These are phyloP conservation scores for Drosophila lutescens DNA, from an alignment of 2,888 invertebrate species.

Conservation along the genomic window DNA sequence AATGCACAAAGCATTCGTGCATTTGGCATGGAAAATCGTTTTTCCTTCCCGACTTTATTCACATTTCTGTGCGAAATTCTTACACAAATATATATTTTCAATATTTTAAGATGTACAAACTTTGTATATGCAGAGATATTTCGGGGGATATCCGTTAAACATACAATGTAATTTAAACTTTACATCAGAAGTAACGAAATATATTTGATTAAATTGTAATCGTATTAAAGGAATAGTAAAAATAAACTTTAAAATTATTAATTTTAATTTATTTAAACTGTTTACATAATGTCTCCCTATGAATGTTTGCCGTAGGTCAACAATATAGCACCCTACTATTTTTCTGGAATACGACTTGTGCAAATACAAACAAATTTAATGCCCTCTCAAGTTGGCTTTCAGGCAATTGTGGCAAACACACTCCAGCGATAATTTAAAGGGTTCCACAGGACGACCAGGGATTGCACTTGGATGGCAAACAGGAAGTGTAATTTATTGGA, in stretches of 20 bases:
- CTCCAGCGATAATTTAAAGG: neutral
- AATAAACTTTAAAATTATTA: no score
- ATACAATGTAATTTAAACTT: no score
- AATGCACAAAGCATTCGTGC: neutral
- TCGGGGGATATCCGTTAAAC: no score
- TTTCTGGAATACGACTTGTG: constrained; percentile 29
- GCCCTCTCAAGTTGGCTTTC: constrained; percentile 43
- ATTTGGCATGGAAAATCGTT: neutral
- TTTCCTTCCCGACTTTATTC: neutral
- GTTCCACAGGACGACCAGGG: neutral
- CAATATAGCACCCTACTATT: neutral
- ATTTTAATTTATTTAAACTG: neutral
- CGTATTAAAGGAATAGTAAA: no score
- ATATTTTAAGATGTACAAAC: neutral
- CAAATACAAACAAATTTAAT: constrained; percentile 71
- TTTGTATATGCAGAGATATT: neutral
- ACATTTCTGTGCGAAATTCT: neutral
- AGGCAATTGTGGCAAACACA: constrained; percentile 8
- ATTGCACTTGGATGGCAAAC: neutral
- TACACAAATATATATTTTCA: neutral
- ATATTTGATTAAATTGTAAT: no score
- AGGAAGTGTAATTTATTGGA: constrained; percentile 13
- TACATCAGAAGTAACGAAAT: no score
- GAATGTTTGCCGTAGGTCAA: neutral
- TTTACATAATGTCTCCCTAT: neutral